A percentile compares a stretch with the other conserved stretches of the same genome.
Evolutionary conservation across 2,888 invertebrate species (phyloP).

Genomic region (Xestobium rufovillosum): DNA sequence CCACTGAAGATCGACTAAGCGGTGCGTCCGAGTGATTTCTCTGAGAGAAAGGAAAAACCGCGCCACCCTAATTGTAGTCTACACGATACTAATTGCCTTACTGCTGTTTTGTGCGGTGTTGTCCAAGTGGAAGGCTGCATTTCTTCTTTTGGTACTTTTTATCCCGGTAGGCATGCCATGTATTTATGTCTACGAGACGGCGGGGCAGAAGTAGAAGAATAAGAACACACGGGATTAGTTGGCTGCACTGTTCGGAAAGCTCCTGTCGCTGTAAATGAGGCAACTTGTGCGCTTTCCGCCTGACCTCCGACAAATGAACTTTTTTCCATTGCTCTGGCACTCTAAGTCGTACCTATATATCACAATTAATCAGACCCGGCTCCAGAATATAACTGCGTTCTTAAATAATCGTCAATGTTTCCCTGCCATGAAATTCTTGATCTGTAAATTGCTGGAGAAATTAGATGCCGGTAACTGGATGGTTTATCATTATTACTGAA

Average conservation of each 20-base stretch:
- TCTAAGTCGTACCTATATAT: slow-evolving; percentile 32
- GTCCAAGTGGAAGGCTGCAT: slow-evolving; percentile 36
- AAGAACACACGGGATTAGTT: slow-evolving; percentile 41
- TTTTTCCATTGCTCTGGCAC: slow-evolving; percentile 34
- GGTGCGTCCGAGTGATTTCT: background rate
- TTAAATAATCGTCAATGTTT: too few relatives aligned
- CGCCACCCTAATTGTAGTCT: slow-evolving; percentile 42
- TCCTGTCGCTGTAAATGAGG: slow-evolving; percentile 42
- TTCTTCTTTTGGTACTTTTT: slow-evolving; percentile 28
- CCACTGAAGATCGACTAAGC: too few relatives aligned
- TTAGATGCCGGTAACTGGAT: too few relatives aligned
- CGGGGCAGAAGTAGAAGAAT: slow-evolving; percentile 41
- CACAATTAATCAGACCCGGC: slow-evolving; percentile 31
- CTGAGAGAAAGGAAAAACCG: slow-evolving; percentile 29
- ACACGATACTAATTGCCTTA: slow-evolving; percentile 44
- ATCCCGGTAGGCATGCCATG: slow-evolving; percentile 33
- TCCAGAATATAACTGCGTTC: too few relatives aligned
- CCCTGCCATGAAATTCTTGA: too few relatives aligned
- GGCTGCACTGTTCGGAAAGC: slow-evolving; percentile 37
- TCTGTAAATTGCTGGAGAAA: too few relatives aligned
- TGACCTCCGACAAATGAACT: slow-evolving; percentile 42
- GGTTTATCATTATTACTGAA: too few relatives aligned
- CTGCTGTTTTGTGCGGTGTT: slow-evolving; percentile 39
- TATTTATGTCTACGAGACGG: slow-evolving; percentile 41
- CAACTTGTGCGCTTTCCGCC: slow-evolving; percentile 40